Conservation (phyloP, 2,797 vertebrate genomes). For the Myotis planiceps region DNA sequence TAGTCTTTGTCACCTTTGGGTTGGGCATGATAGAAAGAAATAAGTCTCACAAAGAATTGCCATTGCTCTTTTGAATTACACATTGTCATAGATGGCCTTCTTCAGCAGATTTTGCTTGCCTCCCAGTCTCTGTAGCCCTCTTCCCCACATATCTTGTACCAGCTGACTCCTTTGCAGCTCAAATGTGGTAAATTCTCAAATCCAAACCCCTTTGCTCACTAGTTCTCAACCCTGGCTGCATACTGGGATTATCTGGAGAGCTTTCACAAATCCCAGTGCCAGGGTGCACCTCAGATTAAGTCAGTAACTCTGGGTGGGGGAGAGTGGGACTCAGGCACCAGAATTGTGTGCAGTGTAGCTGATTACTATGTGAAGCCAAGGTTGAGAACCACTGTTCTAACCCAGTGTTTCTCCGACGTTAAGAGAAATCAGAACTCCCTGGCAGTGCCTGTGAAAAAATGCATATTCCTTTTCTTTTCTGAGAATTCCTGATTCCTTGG, state of each 20-base stretch:
- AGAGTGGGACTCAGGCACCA: fast-evolving
- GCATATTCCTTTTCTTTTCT: background rate
- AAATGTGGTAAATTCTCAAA: background rate
- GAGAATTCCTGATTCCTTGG: background rate
- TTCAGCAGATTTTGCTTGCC: background rate
- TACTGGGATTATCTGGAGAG: background rate
- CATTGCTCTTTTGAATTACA: background rate
- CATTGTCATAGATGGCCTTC: background rate
- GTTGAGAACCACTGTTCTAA: background rate
- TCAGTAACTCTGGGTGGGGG: background rate
- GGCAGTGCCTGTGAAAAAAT: background rate
- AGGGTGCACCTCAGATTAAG: background rate
- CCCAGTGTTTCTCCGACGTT: background rate
- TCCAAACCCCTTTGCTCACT: background rate
- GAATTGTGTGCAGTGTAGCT: background rate
- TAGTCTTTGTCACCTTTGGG: background rate
- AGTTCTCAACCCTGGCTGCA: background rate
- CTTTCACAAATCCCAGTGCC: background rate
- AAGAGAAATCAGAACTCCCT: background rate
- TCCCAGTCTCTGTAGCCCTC: background rate
- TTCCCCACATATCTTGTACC: background rate
- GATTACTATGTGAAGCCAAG: background rate
- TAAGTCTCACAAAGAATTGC: background rate
- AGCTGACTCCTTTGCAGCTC: background rate
- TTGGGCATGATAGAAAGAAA: too few species aligned